Conservation (phyloP, 2,888 invertebrate genomes). For the Scrobipalpa costella region DNA sequence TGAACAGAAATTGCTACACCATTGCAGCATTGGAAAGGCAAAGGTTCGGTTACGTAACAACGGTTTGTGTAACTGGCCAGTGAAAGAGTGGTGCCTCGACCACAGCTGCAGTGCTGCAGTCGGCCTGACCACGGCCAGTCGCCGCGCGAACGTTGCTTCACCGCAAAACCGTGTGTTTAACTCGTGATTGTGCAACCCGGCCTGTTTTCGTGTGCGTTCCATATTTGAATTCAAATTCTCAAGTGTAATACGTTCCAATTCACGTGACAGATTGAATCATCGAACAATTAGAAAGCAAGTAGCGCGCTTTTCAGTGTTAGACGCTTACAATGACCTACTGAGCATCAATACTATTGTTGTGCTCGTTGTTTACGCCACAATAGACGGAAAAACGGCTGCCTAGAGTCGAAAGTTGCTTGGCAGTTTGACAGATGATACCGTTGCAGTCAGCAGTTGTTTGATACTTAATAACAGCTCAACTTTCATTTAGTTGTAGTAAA, state of each 20-base stretch:
- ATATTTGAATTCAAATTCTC: conserved; percentile 5
- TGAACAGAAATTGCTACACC: conserved; percentile 35
- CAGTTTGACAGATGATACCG: conserved; percentile 21
- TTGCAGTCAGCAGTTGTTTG: conserved; percentile 23
- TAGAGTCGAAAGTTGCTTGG: conserved; percentile 20
- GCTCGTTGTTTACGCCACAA: conserved; percentile 19
- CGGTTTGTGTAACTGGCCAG: conserved; percentile 66
- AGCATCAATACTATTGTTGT: conserved; percentile 26
- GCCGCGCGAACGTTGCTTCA: conserved; percentile 34
- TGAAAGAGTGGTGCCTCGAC: conserved; percentile 65
- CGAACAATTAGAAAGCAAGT: conserved; percentile 43
- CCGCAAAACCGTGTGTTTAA: conserved; percentile 20
- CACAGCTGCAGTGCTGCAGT: conserved; percentile 63
- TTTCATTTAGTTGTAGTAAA: too few relatives aligned
- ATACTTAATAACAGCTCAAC: conserved; percentile 5
- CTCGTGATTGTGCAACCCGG: conserved; percentile 31
- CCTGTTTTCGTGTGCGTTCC: conserved; percentile 25
- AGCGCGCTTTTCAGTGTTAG: conserved; percentile 30
- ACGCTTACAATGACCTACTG: conserved; percentile 29
- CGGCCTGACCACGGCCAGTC: conserved; percentile 55
- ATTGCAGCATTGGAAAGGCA: conserved; percentile 68
- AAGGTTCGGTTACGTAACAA: conserved; percentile 62
- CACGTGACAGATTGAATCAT: not conserved
- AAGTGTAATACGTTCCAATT: conserved; percentile 20
- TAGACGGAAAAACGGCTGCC: conserved; percentile 11